Evolutionary conservation across 2,888 invertebrate species (phyloP), one percentile per base, ranked within the genome.

Genomic region (Trichogramma dendrolimi): DNA sequence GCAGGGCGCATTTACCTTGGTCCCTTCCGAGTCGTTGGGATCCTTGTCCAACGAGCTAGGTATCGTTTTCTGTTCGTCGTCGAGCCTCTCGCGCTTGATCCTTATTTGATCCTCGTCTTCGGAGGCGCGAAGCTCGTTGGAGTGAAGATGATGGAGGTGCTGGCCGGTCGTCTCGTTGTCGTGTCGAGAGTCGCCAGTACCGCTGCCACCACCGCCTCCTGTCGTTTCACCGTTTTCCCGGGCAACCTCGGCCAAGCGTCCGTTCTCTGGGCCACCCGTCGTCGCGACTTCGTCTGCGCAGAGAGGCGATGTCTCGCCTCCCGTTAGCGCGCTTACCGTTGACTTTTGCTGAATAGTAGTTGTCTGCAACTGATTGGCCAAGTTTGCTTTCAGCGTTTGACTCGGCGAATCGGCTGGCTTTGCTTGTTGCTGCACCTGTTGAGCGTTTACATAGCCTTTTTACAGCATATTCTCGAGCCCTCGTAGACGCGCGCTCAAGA

Each of bases 341-440:
- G 61, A 65, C 62, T 56, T 68, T 67, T 55, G 64, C 61, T 27
- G 27, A 27, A 27, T 27, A 27, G 27, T 27, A 27, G 27, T 27
- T 27, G 27, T 27, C 27, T 27, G 27, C n/a, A n/a, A 50, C 10
- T 50, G 50, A 50, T 50, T 69, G 57, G 68, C 62, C 42, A 70
- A 70, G 80, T 81, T 64, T 72, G 75, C 60, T 80, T 81, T 70
- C 74, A 80, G 50, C 61, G 63, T 68, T 59, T 60, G 71, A 69
- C 70, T 73, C 46, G 71, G 69, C 46, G 71, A 68, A 60, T 68
- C 70, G 61, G 69, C 73, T 67, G 73, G 69, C 66, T 76, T 76
- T 56, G 71, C 67, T 68, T 69, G 70, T 64, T 71, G 67, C 67
- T 70, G 64, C 65, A 62, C 60, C 61, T 64, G 55, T 7, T n/a